Conservation (phyloP, 1,140 invertebrate species). For the Rhopalosiphum padi region DNA sequence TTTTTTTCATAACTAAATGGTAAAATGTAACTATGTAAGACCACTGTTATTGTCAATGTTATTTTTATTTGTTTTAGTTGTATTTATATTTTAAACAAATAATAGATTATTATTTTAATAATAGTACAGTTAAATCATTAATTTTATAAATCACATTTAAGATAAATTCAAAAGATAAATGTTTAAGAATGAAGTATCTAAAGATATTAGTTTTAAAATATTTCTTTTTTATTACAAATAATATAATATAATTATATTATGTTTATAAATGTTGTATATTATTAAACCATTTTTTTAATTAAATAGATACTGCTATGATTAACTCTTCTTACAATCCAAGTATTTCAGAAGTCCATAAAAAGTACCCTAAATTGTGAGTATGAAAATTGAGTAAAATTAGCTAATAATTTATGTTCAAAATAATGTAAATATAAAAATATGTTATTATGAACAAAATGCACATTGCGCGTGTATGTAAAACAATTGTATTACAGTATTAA, state of each 20-base stretch:
- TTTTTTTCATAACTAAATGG: too few species aligned
- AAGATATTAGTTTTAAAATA: background rate
- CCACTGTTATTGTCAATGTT: too few species aligned
- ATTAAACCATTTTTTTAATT: background rate
- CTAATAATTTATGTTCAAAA: background rate
- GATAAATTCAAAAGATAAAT: too few species aligned
- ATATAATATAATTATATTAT: background rate
- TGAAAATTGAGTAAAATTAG: background rate
- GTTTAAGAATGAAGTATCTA: too few species aligned
- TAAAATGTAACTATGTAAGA: too few species aligned
- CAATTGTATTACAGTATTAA: background rate
- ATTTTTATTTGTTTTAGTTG: too few species aligned
- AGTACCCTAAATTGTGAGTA: background rate
- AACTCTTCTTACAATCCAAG: background rate
- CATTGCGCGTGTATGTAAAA: background rate
- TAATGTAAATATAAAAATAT: too few species aligned
- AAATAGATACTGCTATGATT: background rate
- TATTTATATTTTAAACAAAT: too few species aligned
- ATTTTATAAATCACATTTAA: too few species aligned
- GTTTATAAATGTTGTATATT: background rate
- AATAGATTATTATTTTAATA: too few species aligned
- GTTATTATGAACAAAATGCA: background rate
- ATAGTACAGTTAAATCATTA: too few species aligned
- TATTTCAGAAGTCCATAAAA: background rate
- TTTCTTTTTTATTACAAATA: background rate